These are phyloP conservation scores for Karalla daura DNA, from an alignment of 2,797 vertebrate species.

Conservation along the genomic window DNA sequence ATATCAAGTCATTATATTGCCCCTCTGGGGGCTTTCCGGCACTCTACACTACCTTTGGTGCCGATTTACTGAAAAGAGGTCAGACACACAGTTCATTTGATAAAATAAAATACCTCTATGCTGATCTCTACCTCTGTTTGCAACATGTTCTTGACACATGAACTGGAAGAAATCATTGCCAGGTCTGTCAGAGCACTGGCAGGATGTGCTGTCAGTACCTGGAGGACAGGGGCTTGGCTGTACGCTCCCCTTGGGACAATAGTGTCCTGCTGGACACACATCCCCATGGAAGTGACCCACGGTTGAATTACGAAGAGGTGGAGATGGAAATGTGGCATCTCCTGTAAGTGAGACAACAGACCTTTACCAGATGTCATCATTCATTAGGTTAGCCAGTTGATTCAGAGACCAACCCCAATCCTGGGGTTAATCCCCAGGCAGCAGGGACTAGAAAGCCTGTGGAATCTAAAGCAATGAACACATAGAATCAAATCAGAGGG, in stretches of 20 bases:
- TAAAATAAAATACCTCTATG: constrained; percentile 8
- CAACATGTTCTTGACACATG: neutral
- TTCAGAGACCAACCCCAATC: constrained; percentile 49
- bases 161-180: neutral
- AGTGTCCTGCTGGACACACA: constrained; percentile 84
- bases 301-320: constrained; percentile 41
- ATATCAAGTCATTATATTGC: constrained; percentile 38
- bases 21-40: constrained; percentile 33
- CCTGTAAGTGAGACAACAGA: constrained; percentile 69
- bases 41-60: constrained; percentile 15
- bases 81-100: constrained; percentile 18
- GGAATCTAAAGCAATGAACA: constrained; percentile 39
- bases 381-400: constrained; percentile 44
- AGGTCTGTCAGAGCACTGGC: neutral
- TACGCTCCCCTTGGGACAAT: constrained; percentile 83
- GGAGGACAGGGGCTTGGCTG: constrained; percentile 82
- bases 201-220: constrained; percentile 69
- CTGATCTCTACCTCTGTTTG: neutral
- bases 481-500: constrained; percentile 29
- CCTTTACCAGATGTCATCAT: constrained; percentile 61
- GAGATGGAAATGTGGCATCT: constrained; percentile 33
- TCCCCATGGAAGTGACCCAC: constrained; percentile 75
- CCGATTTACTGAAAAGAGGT: constrained; percentile 40
- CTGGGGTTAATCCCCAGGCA: neutral
- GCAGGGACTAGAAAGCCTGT: constrained; percentile 12